Evolutionary conservation across 2,113 vertebrate genomes (phyloP).

Genomic region (Labeo catla): DNA sequence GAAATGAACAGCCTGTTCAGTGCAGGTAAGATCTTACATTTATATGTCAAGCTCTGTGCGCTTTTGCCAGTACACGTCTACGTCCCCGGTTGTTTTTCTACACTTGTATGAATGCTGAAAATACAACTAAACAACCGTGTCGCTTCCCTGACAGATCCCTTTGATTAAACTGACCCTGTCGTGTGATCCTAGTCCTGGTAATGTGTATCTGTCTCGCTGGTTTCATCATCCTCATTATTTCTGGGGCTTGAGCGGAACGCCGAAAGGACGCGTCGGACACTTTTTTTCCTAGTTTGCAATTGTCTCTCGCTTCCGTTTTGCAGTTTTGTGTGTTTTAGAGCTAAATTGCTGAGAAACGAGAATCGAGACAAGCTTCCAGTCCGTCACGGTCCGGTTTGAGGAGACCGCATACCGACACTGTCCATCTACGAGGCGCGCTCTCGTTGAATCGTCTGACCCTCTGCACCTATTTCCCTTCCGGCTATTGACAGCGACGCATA

Average conservation of each 20-base stretch:
- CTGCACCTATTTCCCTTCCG: constrained; percentile 9
- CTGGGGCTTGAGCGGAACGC: neutral
- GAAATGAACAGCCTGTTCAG: constrained; percentile 67
- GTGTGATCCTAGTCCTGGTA: neutral
- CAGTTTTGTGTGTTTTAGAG: neutral
- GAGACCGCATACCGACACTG: constrained; percentile 26
- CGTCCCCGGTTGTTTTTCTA: constrained; percentile 21
- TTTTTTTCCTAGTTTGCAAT: neutral
- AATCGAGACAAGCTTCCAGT: neutral
- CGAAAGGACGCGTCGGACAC: neutral
- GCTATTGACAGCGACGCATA: neutral
- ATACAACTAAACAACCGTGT: neutral
- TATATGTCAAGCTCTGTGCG: constrained; percentile 26
- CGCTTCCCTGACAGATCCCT: neutral
- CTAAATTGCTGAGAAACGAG: neutral
- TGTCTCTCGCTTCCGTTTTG: neutral
- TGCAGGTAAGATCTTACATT: constrained; percentile 72
- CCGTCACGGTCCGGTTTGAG: constrained; percentile 5
- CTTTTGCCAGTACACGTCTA: constrained; percentile 29
- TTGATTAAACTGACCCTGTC: neutral
- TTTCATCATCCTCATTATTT: constrained; percentile 37
- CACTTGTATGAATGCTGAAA: constrained; percentile 36
- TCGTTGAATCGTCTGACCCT: constrained; percentile 3
- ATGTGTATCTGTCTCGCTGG: neutral
- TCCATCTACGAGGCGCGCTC: neutral